Conservation (phyloP, 1,140 invertebrate genomes). For the Drosophila navojoa region DNA sequence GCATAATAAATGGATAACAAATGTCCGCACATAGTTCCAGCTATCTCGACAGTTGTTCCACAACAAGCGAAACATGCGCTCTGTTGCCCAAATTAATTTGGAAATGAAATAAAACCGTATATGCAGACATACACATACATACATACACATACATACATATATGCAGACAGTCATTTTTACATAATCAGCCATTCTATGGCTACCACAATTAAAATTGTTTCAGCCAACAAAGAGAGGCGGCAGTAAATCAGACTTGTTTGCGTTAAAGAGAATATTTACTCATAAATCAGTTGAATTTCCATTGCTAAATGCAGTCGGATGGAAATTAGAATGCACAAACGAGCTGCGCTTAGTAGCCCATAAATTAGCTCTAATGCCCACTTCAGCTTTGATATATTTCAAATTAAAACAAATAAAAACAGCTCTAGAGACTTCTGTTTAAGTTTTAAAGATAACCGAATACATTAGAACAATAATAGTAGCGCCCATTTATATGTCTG, state of each 20-base stretch:
- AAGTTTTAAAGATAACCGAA: too few species aligned
- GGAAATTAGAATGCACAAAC: not conserved
- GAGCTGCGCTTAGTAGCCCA: not conserved
- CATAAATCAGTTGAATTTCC: not conserved
- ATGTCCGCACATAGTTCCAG: not conserved
- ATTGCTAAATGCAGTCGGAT: not conserved
- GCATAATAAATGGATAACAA: conserved; percentile 8
- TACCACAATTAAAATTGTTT: conserved; percentile 8
- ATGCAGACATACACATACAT: conserved; percentile 29
- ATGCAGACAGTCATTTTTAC: not conserved
- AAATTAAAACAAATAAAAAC: too few species aligned
- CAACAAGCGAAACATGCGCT: conserved; percentile 30
- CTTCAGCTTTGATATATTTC: too few species aligned
- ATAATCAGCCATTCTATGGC: conserved; percentile 30
- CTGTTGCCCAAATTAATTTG: conserved; percentile 62
- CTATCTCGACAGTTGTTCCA: conserved; percentile 14
- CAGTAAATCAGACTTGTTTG: conserved; percentile 1
- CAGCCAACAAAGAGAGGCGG: not conserved
- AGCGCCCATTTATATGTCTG: too few species aligned
- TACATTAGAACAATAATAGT: too few species aligned
- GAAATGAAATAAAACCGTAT: conserved; percentile 35
- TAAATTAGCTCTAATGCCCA: too few species aligned
- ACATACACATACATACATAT: conserved; percentile 11
- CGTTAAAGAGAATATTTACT: not conserved
- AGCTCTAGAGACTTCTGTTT: too few species aligned